These are phyloP conservation scores for Neogobius melanostomus DNA, from an alignment of 2,113 vertebrate genomes.

Conservation along the genomic window DNA sequence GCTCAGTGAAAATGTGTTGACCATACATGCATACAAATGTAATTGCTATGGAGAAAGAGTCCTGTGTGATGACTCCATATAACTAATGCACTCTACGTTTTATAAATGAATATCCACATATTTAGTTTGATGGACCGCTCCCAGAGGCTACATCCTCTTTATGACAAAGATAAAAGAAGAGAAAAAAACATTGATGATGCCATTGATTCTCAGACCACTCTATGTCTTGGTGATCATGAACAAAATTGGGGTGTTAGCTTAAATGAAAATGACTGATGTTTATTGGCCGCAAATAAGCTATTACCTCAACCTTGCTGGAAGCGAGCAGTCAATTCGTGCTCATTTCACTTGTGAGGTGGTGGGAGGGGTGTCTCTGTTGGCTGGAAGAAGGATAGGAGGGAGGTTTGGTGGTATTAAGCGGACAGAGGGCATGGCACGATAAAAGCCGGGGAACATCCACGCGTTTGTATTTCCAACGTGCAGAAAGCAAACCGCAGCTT, in stretches of 20 bases:
- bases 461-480: slow-evolving; percentile 71
- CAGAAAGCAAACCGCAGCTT: slow-evolving; percentile 66
- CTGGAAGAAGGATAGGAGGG: slow-evolving; percentile 39
- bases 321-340: slow-evolving; percentile 59
- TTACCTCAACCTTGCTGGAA: slow-evolving; percentile 70
- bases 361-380: slow-evolving; percentile 34
- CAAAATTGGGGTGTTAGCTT: slow-evolving; percentile 52
- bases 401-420: slow-evolving; percentile 52
- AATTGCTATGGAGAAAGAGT: too few relatives aligned
- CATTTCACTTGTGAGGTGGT: slow-evolving; percentile 54
- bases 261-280: slow-evolving; percentile 71
- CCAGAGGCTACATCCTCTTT: slow-evolving; percentile 1
- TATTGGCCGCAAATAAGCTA: slow-evolving; percentile 71
- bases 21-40: too few relatives aligned
- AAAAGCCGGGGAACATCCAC: slow-evolving; percentile 54
- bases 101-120: neutral
- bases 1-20: too few relatives aligned
- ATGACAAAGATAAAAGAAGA: slow-evolving; percentile 26
- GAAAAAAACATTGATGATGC: neutral
- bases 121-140: neutral
- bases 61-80: too few relatives aligned
- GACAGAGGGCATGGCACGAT: slow-evolving; percentile 62
- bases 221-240: slow-evolving; percentile 59
- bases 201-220: slow-evolving; percentile 51
- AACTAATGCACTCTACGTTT: too few relatives aligned